Conservation (phyloP, 2,888 invertebrate genomes). For the Euzetes globulus region DNA sequence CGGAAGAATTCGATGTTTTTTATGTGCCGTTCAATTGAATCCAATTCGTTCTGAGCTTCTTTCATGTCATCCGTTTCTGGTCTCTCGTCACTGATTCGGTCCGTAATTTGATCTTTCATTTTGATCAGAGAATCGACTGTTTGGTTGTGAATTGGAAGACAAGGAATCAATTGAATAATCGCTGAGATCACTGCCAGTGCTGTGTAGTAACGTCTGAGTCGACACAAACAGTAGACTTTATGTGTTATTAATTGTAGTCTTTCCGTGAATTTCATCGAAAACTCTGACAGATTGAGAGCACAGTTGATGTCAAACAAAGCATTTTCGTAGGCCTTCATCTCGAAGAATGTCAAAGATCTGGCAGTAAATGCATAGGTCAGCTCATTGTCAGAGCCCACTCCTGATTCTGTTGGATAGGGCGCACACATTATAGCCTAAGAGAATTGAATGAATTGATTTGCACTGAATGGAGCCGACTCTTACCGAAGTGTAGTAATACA, state of each 20-base stretch:
- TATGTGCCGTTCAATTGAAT: background rate
- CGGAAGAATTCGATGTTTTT: background rate
- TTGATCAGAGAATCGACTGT: background rate
- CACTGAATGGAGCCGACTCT: background rate
- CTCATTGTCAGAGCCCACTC: background rate
- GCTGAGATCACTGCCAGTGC: background rate
- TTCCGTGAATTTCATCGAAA: background rate
- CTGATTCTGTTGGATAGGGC: background rate
- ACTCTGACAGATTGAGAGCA: background rate
- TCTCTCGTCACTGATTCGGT: background rate
- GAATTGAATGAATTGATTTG: background rate
- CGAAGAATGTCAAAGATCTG: background rate
- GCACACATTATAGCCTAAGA: background rate
- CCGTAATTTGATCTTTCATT: background rate
- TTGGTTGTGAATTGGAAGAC: slow-evolving; percentile 9
- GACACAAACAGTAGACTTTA: background rate
- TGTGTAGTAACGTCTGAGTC: background rate
- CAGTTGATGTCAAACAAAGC: slow-evolving; percentile 8
- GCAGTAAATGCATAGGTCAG: background rate
- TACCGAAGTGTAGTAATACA: slow-evolving; percentile 2
- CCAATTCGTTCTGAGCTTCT: background rate
- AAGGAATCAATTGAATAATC: slow-evolving; percentile 14
- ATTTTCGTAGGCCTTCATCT: background rate
- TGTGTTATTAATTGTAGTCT: background rate
- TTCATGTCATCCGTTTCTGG: background rate